Conservation (phyloP, 2,797 vertebrate species). For the Sebastiscus tertius region DNA sequence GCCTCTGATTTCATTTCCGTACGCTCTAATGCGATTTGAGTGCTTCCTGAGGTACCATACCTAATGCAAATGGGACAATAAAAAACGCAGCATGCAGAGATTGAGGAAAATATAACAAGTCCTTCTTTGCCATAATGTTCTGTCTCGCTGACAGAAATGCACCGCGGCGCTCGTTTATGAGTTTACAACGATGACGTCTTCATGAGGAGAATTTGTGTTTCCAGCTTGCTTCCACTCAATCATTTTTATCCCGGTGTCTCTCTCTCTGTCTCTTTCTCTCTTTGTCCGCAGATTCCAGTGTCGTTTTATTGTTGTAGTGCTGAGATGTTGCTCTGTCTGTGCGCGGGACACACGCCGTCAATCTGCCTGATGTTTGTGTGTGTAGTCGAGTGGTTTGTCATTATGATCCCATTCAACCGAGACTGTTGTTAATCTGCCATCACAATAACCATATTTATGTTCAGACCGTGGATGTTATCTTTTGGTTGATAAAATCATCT, state of each 20-base stretch:
- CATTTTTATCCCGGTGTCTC: constrained; percentile 11
- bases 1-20: constrained; percentile 64
- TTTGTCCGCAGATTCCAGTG: not conserved
- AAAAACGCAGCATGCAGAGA: constrained; percentile 42
- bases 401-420: not conserved
- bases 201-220: constrained; percentile 25
- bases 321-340: not conserved
- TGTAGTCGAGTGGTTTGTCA: not conserved
- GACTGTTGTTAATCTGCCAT: constrained; percentile 1
- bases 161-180: not conserved
- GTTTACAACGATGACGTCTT: constrained; percentile 22
- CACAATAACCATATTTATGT: not conserved
- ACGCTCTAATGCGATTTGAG: constrained; percentile 52
- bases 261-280: not conserved
- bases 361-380: not conserved
- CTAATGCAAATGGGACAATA: constrained; percentile 56
- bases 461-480: not conserved
- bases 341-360: not conserved
- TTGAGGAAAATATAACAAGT: constrained; percentile 32
- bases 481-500: not conserved
- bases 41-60: constrained; percentile 36
- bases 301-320: not conserved
- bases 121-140: constrained; percentile 30
- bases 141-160: not conserved
- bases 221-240: constrained; percentile 13